Percentiles rank a stretch among this genome's conserved stretches.
Conservation (phyloP, 2,797 vertebrate species). For the Botia kubotai region DNA sequence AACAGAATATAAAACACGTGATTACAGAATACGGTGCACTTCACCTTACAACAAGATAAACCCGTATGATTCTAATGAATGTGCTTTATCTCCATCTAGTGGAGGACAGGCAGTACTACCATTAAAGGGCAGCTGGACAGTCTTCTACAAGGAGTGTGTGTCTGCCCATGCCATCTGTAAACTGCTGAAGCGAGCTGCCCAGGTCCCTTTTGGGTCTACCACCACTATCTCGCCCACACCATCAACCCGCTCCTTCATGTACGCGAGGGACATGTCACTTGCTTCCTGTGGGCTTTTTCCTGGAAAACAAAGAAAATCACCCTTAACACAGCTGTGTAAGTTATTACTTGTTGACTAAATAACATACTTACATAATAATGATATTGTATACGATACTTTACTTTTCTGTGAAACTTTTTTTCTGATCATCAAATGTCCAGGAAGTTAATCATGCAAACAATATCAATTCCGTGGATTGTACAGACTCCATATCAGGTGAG, state of each 20-base stretch:
- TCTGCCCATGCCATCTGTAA: neutral
- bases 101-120: constrained; percentile 42
- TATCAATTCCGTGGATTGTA: neutral
- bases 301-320: constrained; percentile 63
- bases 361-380: neutral
- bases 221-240: constrained; percentile 87
- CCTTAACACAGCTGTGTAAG: neutral
- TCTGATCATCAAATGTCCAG: neutral
- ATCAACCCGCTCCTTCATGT: constrained; percentile 85
- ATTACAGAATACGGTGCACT: neutral
- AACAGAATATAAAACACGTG: neutral
- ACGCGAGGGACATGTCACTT: constrained; percentile 80
- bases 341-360: neutral
- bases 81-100: constrained; percentile 61
- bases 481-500: neutral
- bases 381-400: neutral
- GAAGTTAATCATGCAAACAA: neutral
- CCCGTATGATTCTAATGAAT: neutral
- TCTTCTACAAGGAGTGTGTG: neutral
- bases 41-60: neutral
- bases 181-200: constrained; percentile 82
- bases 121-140: neutral
- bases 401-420: neutral
- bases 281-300: constrained; percentile 85
- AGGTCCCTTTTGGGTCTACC: constrained; percentile 83